These are phyloP conservation scores for Dendrophyllia cribrosa DNA, from an alignment of 64 coral and sea anemone genomes.

Conservation along the genomic window DNA sequence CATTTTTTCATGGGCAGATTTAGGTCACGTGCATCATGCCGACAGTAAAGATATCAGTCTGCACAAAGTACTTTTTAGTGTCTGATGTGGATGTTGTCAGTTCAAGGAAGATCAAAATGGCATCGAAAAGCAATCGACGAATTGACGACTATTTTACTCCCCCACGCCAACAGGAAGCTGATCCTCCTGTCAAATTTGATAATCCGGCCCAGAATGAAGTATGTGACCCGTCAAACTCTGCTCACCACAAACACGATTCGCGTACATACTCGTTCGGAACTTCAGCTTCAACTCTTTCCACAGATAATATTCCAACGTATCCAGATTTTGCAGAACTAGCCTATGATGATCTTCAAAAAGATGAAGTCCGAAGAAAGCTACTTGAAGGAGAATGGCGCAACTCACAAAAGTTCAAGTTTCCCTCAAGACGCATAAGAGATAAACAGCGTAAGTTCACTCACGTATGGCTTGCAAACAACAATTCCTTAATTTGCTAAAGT, in stretches of 20 bases:
- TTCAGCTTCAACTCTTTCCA: too few species aligned
- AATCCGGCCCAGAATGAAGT: conserved; percentile 5
- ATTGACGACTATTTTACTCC: conserved; percentile 12
- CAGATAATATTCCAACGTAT: background rate
- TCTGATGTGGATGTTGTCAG: too few species aligned
- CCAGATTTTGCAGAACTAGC: conserved; percentile 33
- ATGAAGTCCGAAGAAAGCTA: conserved; percentile 22
- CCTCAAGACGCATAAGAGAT: background rate
- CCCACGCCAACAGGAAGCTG: conserved; percentile 6
- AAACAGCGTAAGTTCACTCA: conserved; percentile 37
- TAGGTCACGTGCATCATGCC: too few species aligned
- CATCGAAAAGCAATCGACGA: conserved; percentile 20
- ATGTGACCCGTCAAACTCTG: conserved; percentile 19
- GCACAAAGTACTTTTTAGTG: too few species aligned
- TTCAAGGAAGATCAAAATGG: too few species aligned
- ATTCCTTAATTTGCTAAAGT: background rate
- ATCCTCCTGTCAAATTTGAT: background rate
- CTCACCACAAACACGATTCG: background rate
- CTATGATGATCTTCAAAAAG: conserved; percentile 29
- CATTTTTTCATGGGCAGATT: too few species aligned
- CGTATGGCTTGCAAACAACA: conserved; percentile 32
- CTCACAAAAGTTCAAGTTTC: conserved; percentile 33
- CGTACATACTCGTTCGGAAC: background rate
- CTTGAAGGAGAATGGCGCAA: conserved; percentile 1
- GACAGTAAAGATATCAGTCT: too few species aligned